Base-by-base conservation (phyloP, 2,113 vertebrate species). In the Passer montanus region DNA sequence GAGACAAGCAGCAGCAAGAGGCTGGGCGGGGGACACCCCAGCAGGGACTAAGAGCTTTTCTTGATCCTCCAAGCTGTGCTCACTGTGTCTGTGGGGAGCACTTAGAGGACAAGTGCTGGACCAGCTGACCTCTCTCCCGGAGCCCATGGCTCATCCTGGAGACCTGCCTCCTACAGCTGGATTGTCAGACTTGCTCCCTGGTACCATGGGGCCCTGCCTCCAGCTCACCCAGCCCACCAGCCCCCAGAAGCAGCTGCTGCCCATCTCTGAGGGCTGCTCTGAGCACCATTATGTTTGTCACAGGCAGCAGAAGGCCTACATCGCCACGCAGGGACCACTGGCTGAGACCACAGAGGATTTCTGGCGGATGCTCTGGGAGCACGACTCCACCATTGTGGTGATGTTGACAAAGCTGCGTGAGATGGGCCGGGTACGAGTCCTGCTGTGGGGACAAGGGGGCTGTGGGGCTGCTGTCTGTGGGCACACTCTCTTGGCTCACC, bases 291-390 rank as follows among this genome's bases (percentile, higher is more conserved):
- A 3, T 81, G 47, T 97, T 59, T 90, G 76, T 90, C 86, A 4
- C 98, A 99, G 99, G 98, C 99, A 99, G 94, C 99, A 99, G 97
- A 99, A 98, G 97, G 99, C 99, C 30, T 99, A 99, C 98, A 99
- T 99, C 35, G 99, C 99, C 90, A 99, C 99, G 0, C 99, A 99
- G 97, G 99, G 99, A 87, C 99, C 99, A 0, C 95, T 99, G 95
- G 98, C 99, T 0, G 99, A 99, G 97, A 99, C 99, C 96, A 99
- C 99, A 0, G 99, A 99, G 97, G 99, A 99, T 98, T 99, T 99
- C 98, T 99, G 99, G 99, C 98, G 99, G 87, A 99, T 99, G 99
- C 94, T 99, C 10, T 99, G 99, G 99, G 99, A 99, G 84, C 99
- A 99, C 98, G 99, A 99, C 92, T 99, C 99, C 94, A 99, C 99